Conservation (phyloP, 1,140 invertebrate species). For the Megalopta genalis region DNA sequence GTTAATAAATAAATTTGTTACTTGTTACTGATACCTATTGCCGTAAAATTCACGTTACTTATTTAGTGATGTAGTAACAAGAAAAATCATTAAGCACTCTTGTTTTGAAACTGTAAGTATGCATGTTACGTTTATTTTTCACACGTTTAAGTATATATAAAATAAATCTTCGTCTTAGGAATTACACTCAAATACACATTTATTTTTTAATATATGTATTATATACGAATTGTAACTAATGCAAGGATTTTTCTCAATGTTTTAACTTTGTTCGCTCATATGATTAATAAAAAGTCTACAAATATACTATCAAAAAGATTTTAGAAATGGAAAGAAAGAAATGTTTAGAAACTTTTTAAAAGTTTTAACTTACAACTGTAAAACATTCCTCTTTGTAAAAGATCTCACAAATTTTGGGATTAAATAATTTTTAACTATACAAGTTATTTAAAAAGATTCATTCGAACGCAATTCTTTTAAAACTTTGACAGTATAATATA, state of each 20-base stretch:
- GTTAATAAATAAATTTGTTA: conserved; percentile 61
- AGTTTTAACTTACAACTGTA: conserved; percentile 53
- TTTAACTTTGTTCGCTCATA: conserved; percentile 24
- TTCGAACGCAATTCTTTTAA: conserved; percentile 16
- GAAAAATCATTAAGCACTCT: conserved; percentile 45
- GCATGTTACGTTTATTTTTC: conserved; percentile 63
- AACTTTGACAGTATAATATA: conserved; percentile 9
- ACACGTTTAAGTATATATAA: conserved; percentile 63
- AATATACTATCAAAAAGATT: conserved; percentile 18
- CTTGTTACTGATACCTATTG: conserved; percentile 28
- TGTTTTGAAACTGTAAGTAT: conserved; percentile 51
- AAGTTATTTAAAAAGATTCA: conserved; percentile 29
- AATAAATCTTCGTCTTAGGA: conserved; percentile 61
- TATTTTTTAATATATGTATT: conserved; percentile 45
- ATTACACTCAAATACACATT: conserved; percentile 55
- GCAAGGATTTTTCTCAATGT: conserved; percentile 56
- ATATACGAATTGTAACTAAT: conserved; percentile 49
- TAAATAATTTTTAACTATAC: conserved; percentile 52
- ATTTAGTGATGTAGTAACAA: conserved; percentile 44
- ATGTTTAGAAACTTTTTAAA: conserved; percentile 13
- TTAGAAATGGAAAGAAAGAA: conserved; percentile 3
- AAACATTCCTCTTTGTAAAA: conserved; percentile 44
- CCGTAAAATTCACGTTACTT: conserved; percentile 29
- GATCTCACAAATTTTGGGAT: conserved; percentile 65
- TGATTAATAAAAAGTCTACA: neutral